These are phyloP conservation scores for Thecophora atra DNA, from an alignment of 2,888 invertebrate species.

Conservation along the genomic window DNA sequence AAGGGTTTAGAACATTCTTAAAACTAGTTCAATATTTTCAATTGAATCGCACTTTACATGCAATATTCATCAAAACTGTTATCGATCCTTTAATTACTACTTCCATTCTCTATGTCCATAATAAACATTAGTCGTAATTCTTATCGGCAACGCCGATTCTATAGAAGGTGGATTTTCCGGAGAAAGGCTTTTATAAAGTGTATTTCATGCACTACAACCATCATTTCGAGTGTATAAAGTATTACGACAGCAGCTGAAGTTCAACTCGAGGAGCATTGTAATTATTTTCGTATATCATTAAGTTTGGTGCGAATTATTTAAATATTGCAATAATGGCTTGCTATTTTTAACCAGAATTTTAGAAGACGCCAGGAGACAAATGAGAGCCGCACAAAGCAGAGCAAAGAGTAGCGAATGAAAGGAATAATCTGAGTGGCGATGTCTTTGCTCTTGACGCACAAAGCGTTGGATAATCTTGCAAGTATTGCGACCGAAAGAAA, in stretches of 20 bases:
- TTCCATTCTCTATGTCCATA: too few species aligned
- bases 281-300: conserved; percentile 52
- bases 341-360: not conserved
- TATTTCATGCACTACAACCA: conserved; percentile 26
- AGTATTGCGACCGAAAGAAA: not conserved
- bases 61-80: too few species aligned
- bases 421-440: not conserved
- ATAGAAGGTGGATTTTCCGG: too few species aligned
- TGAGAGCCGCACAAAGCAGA: not conserved
- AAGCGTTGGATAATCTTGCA: conserved; percentile 36
- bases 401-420: not conserved
- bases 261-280: conserved; percentile 42
- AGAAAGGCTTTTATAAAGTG: conserved; percentile 32
- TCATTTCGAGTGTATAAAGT: conserved; percentile 12
- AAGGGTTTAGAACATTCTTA: too few species aligned
- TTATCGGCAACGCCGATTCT: too few species aligned
- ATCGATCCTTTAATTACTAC: too few species aligned
- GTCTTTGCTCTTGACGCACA: conserved; percentile 26
- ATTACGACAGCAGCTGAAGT: not conserved
- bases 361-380: not conserved
- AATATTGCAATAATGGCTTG: conserved; percentile 29
- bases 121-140: too few species aligned
- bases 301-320: conserved; percentile 43
- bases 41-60: too few species aligned
- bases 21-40: too few species aligned